phyloP scores from a whole-genome alignment of 2,113 vertebrate genomes.

The Turnix velox region DNA sequence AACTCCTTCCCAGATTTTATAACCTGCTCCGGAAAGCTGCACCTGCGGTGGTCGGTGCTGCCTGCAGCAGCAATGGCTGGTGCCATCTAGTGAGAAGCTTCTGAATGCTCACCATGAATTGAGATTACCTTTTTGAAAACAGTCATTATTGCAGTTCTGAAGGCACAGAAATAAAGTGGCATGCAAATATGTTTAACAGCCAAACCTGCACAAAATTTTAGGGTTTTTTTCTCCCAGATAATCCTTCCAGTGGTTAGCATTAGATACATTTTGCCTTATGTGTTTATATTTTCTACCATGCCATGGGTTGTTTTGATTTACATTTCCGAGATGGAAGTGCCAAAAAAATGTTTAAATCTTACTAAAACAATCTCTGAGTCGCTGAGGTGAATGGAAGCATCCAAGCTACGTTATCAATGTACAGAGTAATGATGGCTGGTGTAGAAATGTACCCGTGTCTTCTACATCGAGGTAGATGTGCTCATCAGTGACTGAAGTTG shows the following conservation, averaged over 20 bases:
- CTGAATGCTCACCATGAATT: neutral
- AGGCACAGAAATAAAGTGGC: neutral
- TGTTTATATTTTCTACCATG: neutral
- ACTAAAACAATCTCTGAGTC: neutral
- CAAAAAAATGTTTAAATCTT: neutral
- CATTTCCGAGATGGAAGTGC: neutral
- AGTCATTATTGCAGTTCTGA: neutral
- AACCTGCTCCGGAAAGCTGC: neutral
- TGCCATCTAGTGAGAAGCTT: conserved; percentile 53
- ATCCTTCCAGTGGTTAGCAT: neutral
- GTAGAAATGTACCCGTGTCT: neutral
- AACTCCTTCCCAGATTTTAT: neutral
- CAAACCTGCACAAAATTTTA: neutral
- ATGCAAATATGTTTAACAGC: neutral
- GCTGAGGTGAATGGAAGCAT: neutral
- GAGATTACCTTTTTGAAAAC: neutral
- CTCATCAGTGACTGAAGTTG: neutral
- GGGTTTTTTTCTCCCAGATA: neutral
- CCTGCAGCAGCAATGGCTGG: neutral
- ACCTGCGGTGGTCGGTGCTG: neutral
- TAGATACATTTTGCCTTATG: neutral
- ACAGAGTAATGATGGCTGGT: neutral
- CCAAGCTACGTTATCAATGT: neutral
- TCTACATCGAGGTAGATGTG: neutral
- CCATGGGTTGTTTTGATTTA: neutral